Percentiles rank a stretch among this genome's conserved stretches.
Evolutionary conservation across 2,113 vertebrate genomes (phyloP).

Genomic region (Agapornis roseicollis): DNA sequence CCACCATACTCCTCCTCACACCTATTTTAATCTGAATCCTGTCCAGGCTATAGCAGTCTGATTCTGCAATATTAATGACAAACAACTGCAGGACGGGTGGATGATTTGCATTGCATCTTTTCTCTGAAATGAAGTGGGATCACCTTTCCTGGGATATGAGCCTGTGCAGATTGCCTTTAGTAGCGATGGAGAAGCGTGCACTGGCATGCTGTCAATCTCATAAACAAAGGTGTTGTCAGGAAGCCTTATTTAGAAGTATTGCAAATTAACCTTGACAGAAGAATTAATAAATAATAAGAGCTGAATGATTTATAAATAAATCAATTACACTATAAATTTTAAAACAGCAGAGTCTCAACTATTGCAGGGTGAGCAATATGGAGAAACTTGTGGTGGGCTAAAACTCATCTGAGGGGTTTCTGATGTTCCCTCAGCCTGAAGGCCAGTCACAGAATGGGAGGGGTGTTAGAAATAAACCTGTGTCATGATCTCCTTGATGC

Average conservation of each 20-base stretch:
- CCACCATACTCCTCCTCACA: not conserved
- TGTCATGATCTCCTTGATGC: not conserved
- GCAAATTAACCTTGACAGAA: constrained; percentile 79
- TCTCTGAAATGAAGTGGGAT: not conserved
- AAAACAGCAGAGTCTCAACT: constrained; percentile 50
- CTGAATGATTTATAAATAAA: constrained; percentile 78
- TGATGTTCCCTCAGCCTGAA: not conserved
- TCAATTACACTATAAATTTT: constrained; percentile 78
- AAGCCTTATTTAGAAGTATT: constrained; percentile 73
- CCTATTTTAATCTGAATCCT: not conserved
- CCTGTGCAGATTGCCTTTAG: not conserved
- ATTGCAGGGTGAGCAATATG: not conserved
- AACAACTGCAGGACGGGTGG: not conserved
- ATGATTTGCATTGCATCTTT: not conserved
- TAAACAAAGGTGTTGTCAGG: constrained; percentile 75
- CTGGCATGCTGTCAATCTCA: constrained; percentile 58
- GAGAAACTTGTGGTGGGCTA: not conserved
- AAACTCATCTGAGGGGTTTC: not conserved
- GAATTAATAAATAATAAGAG: constrained; percentile 81
- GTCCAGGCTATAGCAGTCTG: not conserved
- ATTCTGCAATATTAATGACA: constrained; percentile 26
- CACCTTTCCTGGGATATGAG: not conserved
- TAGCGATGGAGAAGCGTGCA: not conserved
- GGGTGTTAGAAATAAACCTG: not conserved
- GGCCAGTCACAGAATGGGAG: not conserved